Conservation (phyloP, 2,888 invertebrate genomes). For the Trichopoda pennipes region DNA sequence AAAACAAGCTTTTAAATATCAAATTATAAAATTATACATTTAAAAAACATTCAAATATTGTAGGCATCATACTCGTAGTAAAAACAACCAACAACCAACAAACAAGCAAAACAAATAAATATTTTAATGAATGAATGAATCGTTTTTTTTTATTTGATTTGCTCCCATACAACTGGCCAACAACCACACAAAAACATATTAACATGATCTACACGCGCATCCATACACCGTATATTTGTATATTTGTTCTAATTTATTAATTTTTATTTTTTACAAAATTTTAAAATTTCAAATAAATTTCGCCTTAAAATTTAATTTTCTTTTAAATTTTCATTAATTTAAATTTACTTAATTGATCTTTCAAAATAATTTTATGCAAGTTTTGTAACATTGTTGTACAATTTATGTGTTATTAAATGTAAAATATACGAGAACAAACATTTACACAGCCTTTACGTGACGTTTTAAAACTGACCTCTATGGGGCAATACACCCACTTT, state of each 20-base stretch:
- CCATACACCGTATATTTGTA: background rate
- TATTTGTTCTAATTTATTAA: conserved; percentile 4
- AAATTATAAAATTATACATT: conserved; percentile 43
- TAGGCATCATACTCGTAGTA: conserved; percentile 24
- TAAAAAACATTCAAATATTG: conserved; percentile 15
- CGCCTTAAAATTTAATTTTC: background rate
- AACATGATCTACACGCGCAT: background rate
- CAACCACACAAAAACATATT: conserved; percentile 12
- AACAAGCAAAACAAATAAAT: background rate
- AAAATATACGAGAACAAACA: background rate
- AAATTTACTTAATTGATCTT: conserved; percentile 8
- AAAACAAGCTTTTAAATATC: conserved; percentile 21
- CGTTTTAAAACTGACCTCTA: conserved; percentile 40
- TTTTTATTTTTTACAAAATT: conserved; percentile 16
- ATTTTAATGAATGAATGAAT: conserved; percentile 23
- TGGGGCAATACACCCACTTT: conserved; percentile 48
- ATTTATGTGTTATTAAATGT: conserved; percentile 8
- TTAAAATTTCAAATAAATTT: conserved; percentile 4
- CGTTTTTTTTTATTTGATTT: conserved; percentile 2
- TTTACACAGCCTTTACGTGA: background rate
- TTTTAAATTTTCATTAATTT: conserved; percentile 1
- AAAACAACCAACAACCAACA: conserved; percentile 12
- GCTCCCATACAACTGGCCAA: conserved; percentile 36
- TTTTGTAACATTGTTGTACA: conserved; percentile 34
- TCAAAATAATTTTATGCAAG: conserved; percentile 30